Evolutionary conservation across 2,797 vertebrate species (phyloP).

Genomic region (Acanthurus tractus): DNA sequence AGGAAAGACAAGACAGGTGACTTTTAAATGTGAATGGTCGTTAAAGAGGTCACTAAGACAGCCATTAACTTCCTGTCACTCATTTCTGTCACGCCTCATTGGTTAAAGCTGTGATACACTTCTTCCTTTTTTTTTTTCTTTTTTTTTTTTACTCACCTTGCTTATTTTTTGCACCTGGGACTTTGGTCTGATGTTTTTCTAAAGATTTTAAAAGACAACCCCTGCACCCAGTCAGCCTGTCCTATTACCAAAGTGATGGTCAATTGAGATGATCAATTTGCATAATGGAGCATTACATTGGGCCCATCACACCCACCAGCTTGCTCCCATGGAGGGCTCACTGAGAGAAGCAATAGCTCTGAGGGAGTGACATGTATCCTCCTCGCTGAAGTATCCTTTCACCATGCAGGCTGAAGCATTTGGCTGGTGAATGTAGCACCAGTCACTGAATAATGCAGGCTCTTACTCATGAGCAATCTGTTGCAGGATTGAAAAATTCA

Average conservation of each 20-base stretch:
- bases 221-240: conserved; percentile 71
- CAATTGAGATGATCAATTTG: conserved; percentile 91
- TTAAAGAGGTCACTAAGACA: conserved; percentile 64
- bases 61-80: conserved; percentile 76
- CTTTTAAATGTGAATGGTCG: conserved; percentile 75
- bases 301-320: conserved; percentile 81
- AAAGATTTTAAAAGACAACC: conserved; percentile 76
- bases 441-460: conserved; percentile 71
- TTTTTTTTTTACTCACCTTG: conserved; percentile 69
- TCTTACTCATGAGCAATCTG: conserved; percentile 73
- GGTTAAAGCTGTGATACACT: conserved; percentile 69
- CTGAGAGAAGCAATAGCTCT: conserved; percentile 79
- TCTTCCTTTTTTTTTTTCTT: conserved; percentile 10
- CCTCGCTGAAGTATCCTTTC: conserved; percentile 70
- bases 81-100: conserved; percentile 76
- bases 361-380: conserved; percentile 74
- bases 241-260: conserved; percentile 86
- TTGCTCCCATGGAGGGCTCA: conserved; percentile 77
- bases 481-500: conserved; percentile 53
- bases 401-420: conserved; percentile 54
- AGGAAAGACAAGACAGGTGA: conserved; percentile 61
- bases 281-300: conserved; percentile 91
- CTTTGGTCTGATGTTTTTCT: conserved; percentile 76
- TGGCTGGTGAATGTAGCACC: conserved; percentile 57
- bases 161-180: conserved; percentile 81